Percentiles rank a stretch among this genome's conserved stretches.
Conservation (phyloP, 2,888 invertebrate species). For the Xestobium rufovillosum region DNA sequence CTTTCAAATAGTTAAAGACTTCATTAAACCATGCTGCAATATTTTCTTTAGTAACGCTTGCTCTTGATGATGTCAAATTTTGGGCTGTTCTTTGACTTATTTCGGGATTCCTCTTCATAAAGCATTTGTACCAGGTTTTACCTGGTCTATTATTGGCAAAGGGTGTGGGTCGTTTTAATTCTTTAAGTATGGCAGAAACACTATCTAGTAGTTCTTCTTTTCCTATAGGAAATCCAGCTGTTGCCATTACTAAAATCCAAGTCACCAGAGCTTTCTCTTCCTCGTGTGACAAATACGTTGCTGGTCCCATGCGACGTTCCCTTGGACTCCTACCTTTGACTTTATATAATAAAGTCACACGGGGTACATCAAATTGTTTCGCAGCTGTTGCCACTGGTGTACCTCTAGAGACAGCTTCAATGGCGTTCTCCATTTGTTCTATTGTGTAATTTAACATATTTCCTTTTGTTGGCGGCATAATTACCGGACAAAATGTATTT, state of each 20-base stretch:
- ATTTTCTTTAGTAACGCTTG: slow-evolving; percentile 10
- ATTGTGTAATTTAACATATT: slow-evolving; percentile 21
- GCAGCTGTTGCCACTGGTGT: slow-evolving; percentile 10
- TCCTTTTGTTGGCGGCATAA: too few relatives aligned
- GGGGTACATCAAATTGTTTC: slow-evolving; percentile 7
- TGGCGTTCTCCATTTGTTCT: slow-evolving; percentile 18
- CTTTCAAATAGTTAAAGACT: too few relatives aligned
- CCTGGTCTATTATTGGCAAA: slow-evolving; percentile 15
- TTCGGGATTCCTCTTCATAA: slow-evolving; percentile 11
- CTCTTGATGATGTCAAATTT: slow-evolving; percentile 16
- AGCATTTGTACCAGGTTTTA: slow-evolving; percentile 30
- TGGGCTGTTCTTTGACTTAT: slow-evolving; percentile 29
- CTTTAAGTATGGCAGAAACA: slow-evolving; percentile 14
- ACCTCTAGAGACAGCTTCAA: slow-evolving; percentile 8
- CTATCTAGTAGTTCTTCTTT: slow-evolving; percentile 17
- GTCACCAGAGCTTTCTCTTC: slow-evolving; percentile 13
- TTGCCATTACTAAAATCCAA: slow-evolving; percentile 16
- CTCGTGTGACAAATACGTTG: slow-evolving; percentile 9
- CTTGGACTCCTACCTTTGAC: slow-evolving; percentile 9
- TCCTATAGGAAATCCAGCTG: slow-evolving; percentile 16
- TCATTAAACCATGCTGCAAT: slow-evolving; percentile 12
- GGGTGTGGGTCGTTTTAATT: slow-evolving; percentile 15
- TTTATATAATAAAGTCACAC: slow-evolving; percentile 13
- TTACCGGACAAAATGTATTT: too few relatives aligned
- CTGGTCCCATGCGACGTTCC: slow-evolving; percentile 10